A percentile compares a stretch with the other conserved stretches of the same genome.
phyloP scores from a whole-genome alignment of 2,113 vertebrate genomes.

The Albula glossodonta region DNA sequence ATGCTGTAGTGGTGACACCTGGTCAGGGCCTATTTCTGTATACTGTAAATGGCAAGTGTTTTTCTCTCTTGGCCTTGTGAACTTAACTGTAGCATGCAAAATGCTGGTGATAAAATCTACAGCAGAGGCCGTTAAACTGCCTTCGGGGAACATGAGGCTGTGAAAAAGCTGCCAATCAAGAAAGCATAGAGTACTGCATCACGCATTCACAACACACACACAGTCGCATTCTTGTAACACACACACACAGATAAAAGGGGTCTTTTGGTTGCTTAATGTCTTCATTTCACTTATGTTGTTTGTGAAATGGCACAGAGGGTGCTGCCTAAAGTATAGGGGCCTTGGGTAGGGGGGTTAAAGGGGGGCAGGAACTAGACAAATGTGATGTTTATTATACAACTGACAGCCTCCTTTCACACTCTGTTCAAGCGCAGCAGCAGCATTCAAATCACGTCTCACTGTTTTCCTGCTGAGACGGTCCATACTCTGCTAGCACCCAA shows the following conservation, averaged over 20 bases:
- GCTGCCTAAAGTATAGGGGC: not conserved
- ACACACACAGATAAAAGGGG: conserved; percentile 26
- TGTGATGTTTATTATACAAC: conserved; percentile 1
- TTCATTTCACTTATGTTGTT: conserved; percentile 41
- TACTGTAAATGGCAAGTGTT: not conserved
- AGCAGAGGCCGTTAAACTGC: conserved; percentile 21
- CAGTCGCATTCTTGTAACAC: not conserved
- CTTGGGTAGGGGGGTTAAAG: too few species aligned
- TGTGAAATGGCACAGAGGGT: conserved; percentile 27
- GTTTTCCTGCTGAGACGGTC: not conserved
- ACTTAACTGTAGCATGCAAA: conserved; percentile 8
- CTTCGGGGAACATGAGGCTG: conserved; percentile 30
- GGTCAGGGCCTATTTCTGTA: not conserved
- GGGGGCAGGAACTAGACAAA: conserved; percentile 9
- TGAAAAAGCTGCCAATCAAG: conserved; percentile 28
- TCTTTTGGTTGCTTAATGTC: conserved; percentile 48
- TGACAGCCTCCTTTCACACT: not conserved
- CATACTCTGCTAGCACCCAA: conserved; percentile 52
- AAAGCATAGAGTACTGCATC: not conserved
- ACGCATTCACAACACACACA: not conserved
- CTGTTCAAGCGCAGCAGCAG: not conserved
- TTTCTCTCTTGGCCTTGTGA: not conserved
- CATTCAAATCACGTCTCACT: not conserved
- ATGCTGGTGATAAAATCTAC: conserved; percentile 27
- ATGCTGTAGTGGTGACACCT: not conserved